These are phyloP conservation scores for Drosophila serrata DNA, from an alignment of 1,140 invertebrate genomes.

Conservation along the genomic window DNA sequence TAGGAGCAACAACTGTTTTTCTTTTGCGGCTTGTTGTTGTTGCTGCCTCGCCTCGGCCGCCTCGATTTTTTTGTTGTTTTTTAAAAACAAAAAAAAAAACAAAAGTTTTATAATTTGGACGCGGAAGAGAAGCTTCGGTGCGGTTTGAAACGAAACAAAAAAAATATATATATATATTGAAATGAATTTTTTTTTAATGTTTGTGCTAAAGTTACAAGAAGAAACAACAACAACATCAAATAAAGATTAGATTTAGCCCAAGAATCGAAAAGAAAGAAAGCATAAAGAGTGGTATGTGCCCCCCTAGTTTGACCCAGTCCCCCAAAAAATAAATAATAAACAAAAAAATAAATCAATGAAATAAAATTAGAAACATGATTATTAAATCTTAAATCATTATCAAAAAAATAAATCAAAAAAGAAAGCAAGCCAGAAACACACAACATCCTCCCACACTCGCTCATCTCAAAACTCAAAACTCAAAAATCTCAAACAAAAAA, in stretches of 20 bases:
- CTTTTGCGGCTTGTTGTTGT: slow-evolving; percentile 13
- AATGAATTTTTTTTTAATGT: slow-evolving; percentile 12
- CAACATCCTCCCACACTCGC: background rate
- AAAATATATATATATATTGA: too few species aligned
- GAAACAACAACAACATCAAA: background rate
- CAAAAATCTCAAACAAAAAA: background rate
- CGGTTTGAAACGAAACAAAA: slow-evolving; percentile 13
- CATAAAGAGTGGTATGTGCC: slow-evolving; percentile 50
- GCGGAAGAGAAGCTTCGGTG: slow-evolving; percentile 12
- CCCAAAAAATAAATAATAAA: slow-evolving; percentile 1
- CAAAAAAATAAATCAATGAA: background rate
- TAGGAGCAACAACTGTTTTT: too few species aligned
- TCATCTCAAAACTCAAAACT: slow-evolving; percentile 7
- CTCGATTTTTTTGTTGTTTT: slow-evolving; percentile 35
- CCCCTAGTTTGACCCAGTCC: slow-evolving; percentile 36
- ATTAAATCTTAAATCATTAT: background rate
- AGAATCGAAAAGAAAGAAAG: slow-evolving; percentile 21
- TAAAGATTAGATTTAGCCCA: slow-evolving; percentile 28
- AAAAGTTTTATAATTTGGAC: background rate
- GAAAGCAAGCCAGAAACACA: background rate
- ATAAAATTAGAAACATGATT: background rate
- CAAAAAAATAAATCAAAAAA: background rate
- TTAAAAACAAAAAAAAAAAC: too few species aligned
- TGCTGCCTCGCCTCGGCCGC: slow-evolving; percentile 9
- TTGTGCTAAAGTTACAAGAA: slow-evolving; percentile 8